Conservation (phyloP, 2,113 vertebrate genomes). For the Numenius arquata region DNA sequence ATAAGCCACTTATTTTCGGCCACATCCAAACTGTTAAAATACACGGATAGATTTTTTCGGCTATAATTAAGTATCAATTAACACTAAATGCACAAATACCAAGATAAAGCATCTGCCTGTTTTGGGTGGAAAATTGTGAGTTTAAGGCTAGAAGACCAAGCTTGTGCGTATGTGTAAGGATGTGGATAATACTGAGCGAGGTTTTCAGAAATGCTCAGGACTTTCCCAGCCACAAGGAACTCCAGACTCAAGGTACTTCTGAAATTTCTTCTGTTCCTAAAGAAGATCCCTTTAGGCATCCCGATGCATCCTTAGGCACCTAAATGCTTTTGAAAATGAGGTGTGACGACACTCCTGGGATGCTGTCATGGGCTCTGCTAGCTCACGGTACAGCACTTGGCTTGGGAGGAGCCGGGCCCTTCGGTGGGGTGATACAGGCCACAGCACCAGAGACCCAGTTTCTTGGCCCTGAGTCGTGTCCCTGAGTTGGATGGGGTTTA, state of each 20-base stretch:
- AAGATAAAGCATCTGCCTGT: neutral
- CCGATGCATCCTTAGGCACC: neutral
- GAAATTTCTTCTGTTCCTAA: neutral
- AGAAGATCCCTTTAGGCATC: neutral
- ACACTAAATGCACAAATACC: neutral
- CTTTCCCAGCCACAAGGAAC: neutral
- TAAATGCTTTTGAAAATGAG: neutral
- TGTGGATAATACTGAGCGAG: neutral
- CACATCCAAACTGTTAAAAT: slow-evolving; percentile 31
- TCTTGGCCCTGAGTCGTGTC: neutral
- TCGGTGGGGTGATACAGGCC: neutral
- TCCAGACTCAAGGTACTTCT: neutral
- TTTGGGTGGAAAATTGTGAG: neutral
- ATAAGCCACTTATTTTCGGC: slow-evolving; percentile 24
- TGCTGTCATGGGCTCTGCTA: neutral
- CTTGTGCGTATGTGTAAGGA: neutral
- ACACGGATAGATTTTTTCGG: neutral
- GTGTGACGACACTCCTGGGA: rapidly evolving
- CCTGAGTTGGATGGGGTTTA: neutral
- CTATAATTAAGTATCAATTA: slow-evolving; percentile 34
- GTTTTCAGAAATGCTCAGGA: neutral
- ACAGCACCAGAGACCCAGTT: neutral
- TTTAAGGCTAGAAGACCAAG: neutral
- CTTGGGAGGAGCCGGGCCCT: neutral
- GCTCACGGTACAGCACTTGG: neutral